Conservation (phyloP, 2,797 vertebrate genomes). For the Valencia hispanica region DNA sequence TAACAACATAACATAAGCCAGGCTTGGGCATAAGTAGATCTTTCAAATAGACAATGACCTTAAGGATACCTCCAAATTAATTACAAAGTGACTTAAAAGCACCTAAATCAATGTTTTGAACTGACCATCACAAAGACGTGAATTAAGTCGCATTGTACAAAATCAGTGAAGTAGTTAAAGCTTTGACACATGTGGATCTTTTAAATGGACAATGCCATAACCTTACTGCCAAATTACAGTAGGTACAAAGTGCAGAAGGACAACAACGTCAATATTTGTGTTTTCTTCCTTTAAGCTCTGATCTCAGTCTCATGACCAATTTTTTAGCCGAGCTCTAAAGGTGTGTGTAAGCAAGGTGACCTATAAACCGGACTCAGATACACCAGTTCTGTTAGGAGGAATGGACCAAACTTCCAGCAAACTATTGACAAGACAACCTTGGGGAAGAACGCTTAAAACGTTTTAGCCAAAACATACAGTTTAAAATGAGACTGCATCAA, state of each 20-base stretch:
- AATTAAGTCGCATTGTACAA: not conserved
- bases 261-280: not conserved
- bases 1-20: not conserved
- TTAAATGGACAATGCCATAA: not conserved
- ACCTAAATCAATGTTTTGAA: not conserved
- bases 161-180: not conserved
- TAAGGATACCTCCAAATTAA: not conserved
- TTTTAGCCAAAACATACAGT: not conserved
- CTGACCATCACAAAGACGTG: not conserved
- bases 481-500: not conserved
- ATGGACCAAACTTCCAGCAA: not conserved
- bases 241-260: not conserved
- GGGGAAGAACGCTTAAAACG: not conserved
- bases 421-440: not conserved
- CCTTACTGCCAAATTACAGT: not conserved
- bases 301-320: not conserved
- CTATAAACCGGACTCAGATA: not conserved
- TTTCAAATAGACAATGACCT: not conserved
- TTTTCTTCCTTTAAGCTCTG: not conserved
- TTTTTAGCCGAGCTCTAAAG: not conserved
- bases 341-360: not conserved
- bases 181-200: not conserved
- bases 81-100: not conserved
- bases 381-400: not conserved
- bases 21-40: not conserved